phyloP scores from a whole-genome alignment of 2,113 vertebrate species.

The Ailuropoda melanoleuca region DNA sequence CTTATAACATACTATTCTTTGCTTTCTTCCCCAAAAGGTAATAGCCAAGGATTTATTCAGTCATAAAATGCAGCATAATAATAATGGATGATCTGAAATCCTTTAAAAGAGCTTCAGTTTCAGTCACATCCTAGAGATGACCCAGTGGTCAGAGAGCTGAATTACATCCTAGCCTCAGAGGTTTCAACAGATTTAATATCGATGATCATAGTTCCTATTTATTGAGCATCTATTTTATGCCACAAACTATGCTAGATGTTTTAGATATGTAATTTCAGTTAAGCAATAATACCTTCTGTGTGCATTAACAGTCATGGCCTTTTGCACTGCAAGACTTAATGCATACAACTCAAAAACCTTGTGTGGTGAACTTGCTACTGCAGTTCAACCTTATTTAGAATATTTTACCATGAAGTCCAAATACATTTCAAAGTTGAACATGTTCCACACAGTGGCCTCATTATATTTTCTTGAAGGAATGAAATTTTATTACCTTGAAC shows the following conservation, averaged over 20 bases:
- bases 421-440: neutral
- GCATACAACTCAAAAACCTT: neutral
- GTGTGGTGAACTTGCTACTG: neutral
- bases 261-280: neutral
- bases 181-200: constrained; percentile 1
- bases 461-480: neutral
- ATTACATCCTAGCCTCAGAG: neutral
- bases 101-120: constrained; percentile 46
- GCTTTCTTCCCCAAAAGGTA: constrained; percentile 45
- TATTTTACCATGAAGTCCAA: constrained; percentile 25
- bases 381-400: constrained; percentile 17
- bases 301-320: neutral
- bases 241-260: neutral
- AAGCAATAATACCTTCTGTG: neutral
- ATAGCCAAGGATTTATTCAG: constrained; percentile 44
- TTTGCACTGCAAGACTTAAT: neutral
- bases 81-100: constrained; percentile 9
- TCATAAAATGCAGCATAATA: constrained; percentile 22
- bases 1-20: constrained; percentile 28
- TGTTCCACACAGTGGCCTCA: neutral
- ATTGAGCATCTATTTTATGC: neutral
- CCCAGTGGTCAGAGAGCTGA: neutral
- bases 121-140: constrained; percentile 1
- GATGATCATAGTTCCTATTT: neutral
- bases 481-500: neutral